phyloP scores from a whole-genome alignment of 2,888 invertebrate species.

The Endotricha flammealis region DNA sequence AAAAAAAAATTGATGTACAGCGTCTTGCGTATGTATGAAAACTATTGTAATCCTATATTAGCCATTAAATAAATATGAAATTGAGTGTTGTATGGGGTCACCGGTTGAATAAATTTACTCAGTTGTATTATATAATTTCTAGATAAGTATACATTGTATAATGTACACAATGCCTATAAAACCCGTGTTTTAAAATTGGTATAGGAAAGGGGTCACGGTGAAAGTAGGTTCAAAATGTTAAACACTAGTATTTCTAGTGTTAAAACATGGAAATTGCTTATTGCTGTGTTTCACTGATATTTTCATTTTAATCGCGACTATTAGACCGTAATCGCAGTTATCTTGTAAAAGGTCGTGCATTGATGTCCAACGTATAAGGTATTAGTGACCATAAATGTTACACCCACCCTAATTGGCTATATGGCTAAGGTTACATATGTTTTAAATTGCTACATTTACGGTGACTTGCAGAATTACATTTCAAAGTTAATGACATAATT shows the following conservation, averaged over 20 bases:
- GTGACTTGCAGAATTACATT: too few species aligned
- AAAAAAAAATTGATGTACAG: not conserved
- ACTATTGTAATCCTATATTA: slow-evolving; percentile 2
- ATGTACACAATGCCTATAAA: not conserved
- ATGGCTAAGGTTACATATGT: slow-evolving; percentile 22
- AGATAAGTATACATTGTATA: not conserved
- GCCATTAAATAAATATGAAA: slow-evolving; percentile 4
- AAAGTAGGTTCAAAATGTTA: slow-evolving; percentile 17
- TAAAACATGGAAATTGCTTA: slow-evolving; percentile 15
- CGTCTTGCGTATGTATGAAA: not conserved
- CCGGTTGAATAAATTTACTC: slow-evolving; percentile 7
- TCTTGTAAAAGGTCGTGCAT: slow-evolving; percentile 32
- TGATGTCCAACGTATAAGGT: slow-evolving; percentile 25
- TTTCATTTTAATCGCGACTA: slow-evolving; percentile 33
- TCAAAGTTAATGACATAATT: too few species aligned
- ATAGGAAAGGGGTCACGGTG: slow-evolving; percentile 10
- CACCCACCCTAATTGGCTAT: slow-evolving; percentile 30
- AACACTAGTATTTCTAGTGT: slow-evolving; percentile 14
- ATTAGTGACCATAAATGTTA: slow-evolving; percentile 31
- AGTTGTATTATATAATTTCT: not conserved
- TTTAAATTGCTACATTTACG: slow-evolving; percentile 26
- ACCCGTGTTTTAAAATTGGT: not conserved
- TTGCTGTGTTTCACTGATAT: slow-evolving; percentile 25
- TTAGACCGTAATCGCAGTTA: slow-evolving; percentile 29
- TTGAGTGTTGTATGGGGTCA: not conserved